Conservation (phyloP, 1,140 invertebrate genomes). For the Heliconius eleuchia region DNA sequence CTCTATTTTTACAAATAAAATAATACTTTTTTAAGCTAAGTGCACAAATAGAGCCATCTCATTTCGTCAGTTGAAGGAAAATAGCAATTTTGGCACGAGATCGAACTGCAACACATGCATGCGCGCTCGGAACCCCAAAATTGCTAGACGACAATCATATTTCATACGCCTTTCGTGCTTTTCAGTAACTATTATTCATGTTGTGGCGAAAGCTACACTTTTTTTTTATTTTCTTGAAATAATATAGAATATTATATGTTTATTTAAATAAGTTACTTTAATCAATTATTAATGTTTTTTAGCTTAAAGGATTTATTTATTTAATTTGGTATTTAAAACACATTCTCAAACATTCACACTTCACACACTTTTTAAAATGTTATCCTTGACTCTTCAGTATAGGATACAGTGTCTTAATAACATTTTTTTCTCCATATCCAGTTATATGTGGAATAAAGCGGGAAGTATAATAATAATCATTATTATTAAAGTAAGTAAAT, state of each 20-base stretch:
- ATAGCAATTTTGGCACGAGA: constrained; percentile 69
- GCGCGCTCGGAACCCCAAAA: constrained; percentile 70
- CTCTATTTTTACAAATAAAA: background rate
- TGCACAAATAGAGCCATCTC: constrained; percentile 36
- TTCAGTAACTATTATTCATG: constrained; percentile 53
- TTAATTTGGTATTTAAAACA: too few relatives aligned
- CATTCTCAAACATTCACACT: too few relatives aligned
- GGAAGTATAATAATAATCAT: background rate
- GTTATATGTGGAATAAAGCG: too few relatives aligned
- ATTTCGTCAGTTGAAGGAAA: constrained; percentile 54
- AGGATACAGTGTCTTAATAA: too few relatives aligned
- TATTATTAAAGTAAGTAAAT: background rate
- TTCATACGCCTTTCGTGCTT: constrained; percentile 65
- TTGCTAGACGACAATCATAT: constrained; percentile 70
- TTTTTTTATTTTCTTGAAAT: background rate
- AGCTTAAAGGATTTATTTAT: too few relatives aligned
- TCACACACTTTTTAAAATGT: too few relatives aligned
- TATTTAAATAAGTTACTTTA: background rate
- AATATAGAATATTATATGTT: background rate
- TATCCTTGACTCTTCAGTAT: too few relatives aligned
- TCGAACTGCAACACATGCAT: constrained; percentile 57
- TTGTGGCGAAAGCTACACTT: constrained; percentile 31
- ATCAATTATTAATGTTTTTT: background rate
- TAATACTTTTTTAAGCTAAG: constrained; percentile 18
- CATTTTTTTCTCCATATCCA: too few relatives aligned